Evolutionary conservation across 2,888 invertebrate species (phyloP).

Genomic region (Apodemia duryi): DNA sequence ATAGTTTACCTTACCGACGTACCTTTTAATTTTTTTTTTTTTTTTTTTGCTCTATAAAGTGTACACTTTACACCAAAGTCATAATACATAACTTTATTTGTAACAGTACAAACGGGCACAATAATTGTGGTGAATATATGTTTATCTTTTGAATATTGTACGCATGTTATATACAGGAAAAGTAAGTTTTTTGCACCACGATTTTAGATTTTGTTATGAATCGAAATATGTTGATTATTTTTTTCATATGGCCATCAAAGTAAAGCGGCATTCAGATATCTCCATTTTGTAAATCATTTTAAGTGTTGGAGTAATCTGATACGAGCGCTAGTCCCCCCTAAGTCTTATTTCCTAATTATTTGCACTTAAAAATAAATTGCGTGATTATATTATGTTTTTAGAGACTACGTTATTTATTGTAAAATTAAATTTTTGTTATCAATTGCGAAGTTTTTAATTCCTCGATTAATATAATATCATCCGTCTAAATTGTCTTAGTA

Average conservation of each 20-base stretch:
- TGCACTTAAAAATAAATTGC: conserved; percentile 18
- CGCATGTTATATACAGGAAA: conserved; percentile 5
- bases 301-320: conserved; percentile 31
- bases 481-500: background rate
- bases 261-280: conserved; percentile 34
- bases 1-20: conserved; percentile 45
- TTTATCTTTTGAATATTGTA: conserved; percentile 16
- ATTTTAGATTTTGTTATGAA: conserved; percentile 1
- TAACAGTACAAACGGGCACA: conserved; percentile 75
- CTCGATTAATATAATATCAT: background rate
- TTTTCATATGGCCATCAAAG: background rate
- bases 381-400: background rate
- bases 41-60: conserved; percentile 78
- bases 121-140: conserved; percentile 40
- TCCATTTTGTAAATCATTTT: conserved; percentile 21
- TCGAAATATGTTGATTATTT: background rate
- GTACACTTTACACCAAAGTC: conserved; percentile 78
- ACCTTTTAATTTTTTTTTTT: conserved; percentile 66
- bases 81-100: conserved; percentile 64
- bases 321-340: conserved; percentile 53
- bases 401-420: background rate
- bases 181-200: conserved; percentile 2
- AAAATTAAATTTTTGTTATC: background rate
- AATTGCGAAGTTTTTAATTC: background rate
- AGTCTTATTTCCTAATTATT: conserved; percentile 45